Conservation (phyloP, 2,113 vertebrate genomes). For the Mionectes macconnelli region DNA sequence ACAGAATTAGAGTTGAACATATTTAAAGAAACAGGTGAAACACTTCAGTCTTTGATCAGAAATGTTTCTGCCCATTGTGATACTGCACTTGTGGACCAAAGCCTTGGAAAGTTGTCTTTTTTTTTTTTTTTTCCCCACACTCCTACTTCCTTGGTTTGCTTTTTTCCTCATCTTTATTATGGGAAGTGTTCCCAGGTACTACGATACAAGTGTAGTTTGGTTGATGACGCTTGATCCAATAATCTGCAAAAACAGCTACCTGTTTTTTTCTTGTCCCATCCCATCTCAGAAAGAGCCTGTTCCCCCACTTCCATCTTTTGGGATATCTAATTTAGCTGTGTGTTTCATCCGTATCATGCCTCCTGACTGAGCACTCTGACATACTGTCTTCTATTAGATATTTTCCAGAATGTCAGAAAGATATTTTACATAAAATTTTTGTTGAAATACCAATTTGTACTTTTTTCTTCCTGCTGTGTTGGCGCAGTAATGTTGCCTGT, state of each 20-base stretch:
- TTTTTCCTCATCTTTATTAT: rapidly evolving
- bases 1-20: not conserved
- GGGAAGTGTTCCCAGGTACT: not conserved
- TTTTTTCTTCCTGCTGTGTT: not conserved
- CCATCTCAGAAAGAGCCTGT: not conserved
- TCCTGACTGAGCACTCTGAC: not conserved
- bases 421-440: not conserved
- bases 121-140: not conserved
- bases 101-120: not conserved
- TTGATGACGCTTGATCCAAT: not conserved
- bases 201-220: not conserved
- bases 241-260: not conserved
- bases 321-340: not conserved
- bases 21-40: not conserved
- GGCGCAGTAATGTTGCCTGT: rapidly evolving
- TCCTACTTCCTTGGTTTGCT: not conserved
- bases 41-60: not conserved
- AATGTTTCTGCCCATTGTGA: not conserved
- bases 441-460: too few relatives aligned
- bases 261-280: not conserved
- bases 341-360: not conserved
- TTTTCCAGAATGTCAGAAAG: not conserved
- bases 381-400: not conserved
- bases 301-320: not conserved
- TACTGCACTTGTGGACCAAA: not conserved